Conservation (phyloP, 2,113 vertebrate species). For the Columba janthina region DNA sequence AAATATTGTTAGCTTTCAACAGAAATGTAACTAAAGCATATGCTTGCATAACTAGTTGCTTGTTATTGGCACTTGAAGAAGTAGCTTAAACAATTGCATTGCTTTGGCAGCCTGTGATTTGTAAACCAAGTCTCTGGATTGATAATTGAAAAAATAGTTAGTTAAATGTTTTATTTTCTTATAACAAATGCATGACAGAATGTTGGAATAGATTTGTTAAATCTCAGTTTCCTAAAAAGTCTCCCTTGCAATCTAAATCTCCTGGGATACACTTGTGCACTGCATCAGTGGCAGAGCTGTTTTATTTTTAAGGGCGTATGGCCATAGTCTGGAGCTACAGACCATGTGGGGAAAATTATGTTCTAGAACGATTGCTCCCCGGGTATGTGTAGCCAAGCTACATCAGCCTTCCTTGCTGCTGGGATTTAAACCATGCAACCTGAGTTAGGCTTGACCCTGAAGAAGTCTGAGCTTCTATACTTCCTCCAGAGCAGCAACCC, state of each 20-base stretch:
- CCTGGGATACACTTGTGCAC: background rate
- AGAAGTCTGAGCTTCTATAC: background rate
- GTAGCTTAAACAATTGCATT: background rate
- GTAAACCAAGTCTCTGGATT: background rate
- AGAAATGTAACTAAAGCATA: background rate
- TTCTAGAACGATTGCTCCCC: background rate
- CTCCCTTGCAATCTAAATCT: background rate
- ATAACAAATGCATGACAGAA: background rate
- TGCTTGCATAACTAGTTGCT: background rate
- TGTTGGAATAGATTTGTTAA: background rate
- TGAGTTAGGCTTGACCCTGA: background rate
- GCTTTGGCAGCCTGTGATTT: background rate
- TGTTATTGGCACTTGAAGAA: background rate
- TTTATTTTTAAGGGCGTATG: background rate
- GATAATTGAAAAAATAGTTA: background rate
- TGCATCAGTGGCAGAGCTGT: background rate
- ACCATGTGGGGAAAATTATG: background rate
- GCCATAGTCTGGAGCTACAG: background rate
- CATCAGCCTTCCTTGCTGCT: background rate
- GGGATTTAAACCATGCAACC: background rate
- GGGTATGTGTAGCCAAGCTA: background rate
- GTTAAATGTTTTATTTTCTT: background rate
- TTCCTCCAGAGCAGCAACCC: background rate
- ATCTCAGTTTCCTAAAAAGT: background rate
- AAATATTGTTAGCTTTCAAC: background rate